Evolutionary conservation across 2,888 invertebrate genomes (phyloP).

Genomic region (Conchocele bisecta): DNA sequence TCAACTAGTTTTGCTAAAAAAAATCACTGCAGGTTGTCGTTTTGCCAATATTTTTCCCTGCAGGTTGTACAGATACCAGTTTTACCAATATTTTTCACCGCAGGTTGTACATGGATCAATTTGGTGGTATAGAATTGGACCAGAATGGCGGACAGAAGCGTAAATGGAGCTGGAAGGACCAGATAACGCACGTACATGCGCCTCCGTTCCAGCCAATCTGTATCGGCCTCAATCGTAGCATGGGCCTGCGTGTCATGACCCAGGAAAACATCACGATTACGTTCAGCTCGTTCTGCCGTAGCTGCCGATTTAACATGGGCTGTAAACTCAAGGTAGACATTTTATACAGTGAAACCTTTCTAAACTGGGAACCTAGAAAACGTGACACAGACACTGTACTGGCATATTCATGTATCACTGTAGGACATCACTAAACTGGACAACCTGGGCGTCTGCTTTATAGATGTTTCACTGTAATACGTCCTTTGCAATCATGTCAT

Average conservation of each 20-base stretch:
- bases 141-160: slow-evolving; percentile 69
- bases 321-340: slow-evolving; percentile 76
- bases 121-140: slow-evolving; percentile 80
- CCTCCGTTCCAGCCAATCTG: slow-evolving; percentile 82
- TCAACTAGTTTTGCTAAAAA: no score
- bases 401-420: no score
- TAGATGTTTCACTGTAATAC: no score
- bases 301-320: slow-evolving; percentile 80
- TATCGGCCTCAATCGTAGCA: slow-evolving; percentile 74
- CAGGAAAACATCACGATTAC: slow-evolving; percentile 79
- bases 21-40: no score
- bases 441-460: no score
- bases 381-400: no score
- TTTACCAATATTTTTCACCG: not conserved
- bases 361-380: no score
- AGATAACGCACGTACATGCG: slow-evolving; percentile 79
- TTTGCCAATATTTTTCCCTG: not conserved
- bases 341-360: no score
- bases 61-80: not conserved
- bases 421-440: no score
- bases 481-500: no score
- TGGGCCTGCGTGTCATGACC: slow-evolving; percentile 77
- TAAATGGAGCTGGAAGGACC: slow-evolving; percentile 81
- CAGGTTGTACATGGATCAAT: slow-evolving; percentile 77
- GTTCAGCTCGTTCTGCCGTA: slow-evolving; percentile 71